Conservation (phyloP, 2,113 vertebrate genomes). For the Mus pahari region DNA sequence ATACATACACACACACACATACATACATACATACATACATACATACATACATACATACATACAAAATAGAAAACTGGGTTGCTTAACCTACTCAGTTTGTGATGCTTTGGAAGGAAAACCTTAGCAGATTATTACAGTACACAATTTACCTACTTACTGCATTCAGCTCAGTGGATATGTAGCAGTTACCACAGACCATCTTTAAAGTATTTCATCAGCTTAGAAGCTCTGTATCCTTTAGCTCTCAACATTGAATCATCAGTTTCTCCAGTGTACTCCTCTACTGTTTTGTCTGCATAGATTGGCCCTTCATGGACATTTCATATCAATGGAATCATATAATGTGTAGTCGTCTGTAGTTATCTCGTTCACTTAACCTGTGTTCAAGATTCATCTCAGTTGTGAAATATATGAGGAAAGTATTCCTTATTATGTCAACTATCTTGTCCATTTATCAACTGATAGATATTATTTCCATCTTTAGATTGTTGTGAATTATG, state of each 20-base stretch:
- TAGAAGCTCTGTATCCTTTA: neutral
- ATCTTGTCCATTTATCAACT: neutral
- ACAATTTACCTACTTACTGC: neutral
- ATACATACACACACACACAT: neutral
- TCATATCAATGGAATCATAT: neutral
- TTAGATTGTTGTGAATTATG: neutral
- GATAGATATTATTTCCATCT: neutral
- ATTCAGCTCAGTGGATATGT: neutral
- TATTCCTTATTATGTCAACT: neutral
- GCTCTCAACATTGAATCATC: neutral
- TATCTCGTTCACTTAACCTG: neutral
- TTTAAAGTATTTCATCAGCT: neutral
- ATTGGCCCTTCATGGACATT: neutral
- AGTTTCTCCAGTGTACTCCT: neutral
- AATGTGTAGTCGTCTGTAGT: neutral
- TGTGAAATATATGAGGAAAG: neutral
- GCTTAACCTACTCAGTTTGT: neutral
- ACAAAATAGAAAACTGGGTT: neutral
- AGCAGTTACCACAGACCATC: neutral
- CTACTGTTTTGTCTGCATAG: neutral
- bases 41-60: neutral
- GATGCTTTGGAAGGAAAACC: neutral
- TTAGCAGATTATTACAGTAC: neutral
- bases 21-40: neutral
- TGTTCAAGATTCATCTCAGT: neutral